These are phyloP conservation scores for Poeciliopsis retropinna DNA, from an alignment of 2,113 vertebrate species.

Conservation along the genomic window DNA sequence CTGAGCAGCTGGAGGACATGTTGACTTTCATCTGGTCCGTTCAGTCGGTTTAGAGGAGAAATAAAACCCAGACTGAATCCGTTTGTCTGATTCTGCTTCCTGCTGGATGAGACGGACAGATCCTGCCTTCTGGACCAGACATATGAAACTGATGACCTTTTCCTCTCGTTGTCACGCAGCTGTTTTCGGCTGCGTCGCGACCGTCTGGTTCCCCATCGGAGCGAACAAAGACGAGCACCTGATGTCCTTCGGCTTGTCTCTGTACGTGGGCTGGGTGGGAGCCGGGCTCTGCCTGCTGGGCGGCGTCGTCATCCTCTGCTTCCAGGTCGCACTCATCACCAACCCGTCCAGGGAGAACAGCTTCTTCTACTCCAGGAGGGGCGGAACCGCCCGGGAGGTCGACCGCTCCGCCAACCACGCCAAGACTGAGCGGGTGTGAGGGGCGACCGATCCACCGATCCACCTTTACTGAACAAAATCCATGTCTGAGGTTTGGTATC, in stretches of 20 bases:
- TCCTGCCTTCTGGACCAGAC: conserved; percentile 20
- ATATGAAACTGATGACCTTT: not conserved
- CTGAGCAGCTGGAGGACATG: not conserved
- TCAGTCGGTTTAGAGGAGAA: not conserved
- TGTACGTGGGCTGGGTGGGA: conserved; percentile 93
- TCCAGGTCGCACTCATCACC: conserved; percentile 67
- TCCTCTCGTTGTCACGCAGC: conserved; percentile 72
- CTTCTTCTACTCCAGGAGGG: conserved; percentile 90
- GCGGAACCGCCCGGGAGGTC: conserved; percentile 62
- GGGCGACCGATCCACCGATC: too few relatives aligned
- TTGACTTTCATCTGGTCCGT: not conserved
- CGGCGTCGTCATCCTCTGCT: conserved; percentile 85
- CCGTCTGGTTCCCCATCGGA: conserved; percentile 93
- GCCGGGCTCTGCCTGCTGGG: conserved; percentile 89
- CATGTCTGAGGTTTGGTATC: too few relatives aligned
- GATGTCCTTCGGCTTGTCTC: conserved; percentile 93
- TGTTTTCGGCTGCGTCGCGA: conserved; percentile 86
- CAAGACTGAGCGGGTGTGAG: conserved; percentile 91
- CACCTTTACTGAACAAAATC: too few relatives aligned
- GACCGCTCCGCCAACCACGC: conserved; percentile 86
- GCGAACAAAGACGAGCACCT: conserved; percentile 85
- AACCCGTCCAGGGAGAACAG: conserved; percentile 82
- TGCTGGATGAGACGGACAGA: conserved; percentile 15
- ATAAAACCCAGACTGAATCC: conserved; percentile 7
- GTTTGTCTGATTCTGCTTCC: conserved; percentile 31